A percentile compares a stretch with the other conserved stretches of the same genome.
Evolutionary conservation across 2,888 invertebrate species (phyloP).

Genomic region (Tiliacea aurago): DNA sequence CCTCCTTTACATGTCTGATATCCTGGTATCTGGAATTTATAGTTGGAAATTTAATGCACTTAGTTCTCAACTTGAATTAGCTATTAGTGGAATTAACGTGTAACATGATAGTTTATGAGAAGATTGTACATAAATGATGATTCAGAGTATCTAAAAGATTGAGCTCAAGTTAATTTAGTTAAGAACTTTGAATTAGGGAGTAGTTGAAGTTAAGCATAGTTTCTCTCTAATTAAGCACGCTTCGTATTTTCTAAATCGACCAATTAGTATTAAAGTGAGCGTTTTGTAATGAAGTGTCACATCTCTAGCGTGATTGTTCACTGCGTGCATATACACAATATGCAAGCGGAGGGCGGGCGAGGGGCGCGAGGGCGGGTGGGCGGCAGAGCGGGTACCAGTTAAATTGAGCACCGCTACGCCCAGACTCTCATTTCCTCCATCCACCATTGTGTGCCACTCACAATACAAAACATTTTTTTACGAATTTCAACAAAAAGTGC

Average conservation of each 20-base stretch:
- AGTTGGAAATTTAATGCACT: slow-evolving; percentile 41
- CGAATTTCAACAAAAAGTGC: slow-evolving; percentile 89
- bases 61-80: slow-evolving; percentile 32
- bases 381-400: slow-evolving; percentile 81
- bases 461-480: slow-evolving; percentile 90
- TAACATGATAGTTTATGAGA: slow-evolving; percentile 30
- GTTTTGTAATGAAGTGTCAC: slow-evolving; percentile 69
- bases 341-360: slow-evolving; percentile 61
- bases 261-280: slow-evolving; percentile 53
- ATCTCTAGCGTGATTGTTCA: slow-evolving; percentile 76
- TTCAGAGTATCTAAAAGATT: slow-evolving; percentile 29
- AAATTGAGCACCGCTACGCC: slow-evolving; percentile 88
- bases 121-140: slow-evolving; percentile 35
- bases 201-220: slow-evolving; percentile 39
- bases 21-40: slow-evolving; percentile 41
- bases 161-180: slow-evolving; percentile 45
- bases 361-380: slow-evolving; percentile 59
- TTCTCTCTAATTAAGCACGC: slow-evolving; percentile 24
- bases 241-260: slow-evolving; percentile 37
- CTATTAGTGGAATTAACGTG: slow-evolving; percentile 31
- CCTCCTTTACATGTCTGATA: slow-evolving; percentile 52
- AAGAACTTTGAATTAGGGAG: slow-evolving; percentile 43
- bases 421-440: slow-evolving; percentile 90
- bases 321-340: slow-evolving; percentile 76
- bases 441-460: slow-evolving; percentile 88